phyloP scores from a whole-genome alignment of 1,140 invertebrate genomes.

The Drosophila setifemur region DNA sequence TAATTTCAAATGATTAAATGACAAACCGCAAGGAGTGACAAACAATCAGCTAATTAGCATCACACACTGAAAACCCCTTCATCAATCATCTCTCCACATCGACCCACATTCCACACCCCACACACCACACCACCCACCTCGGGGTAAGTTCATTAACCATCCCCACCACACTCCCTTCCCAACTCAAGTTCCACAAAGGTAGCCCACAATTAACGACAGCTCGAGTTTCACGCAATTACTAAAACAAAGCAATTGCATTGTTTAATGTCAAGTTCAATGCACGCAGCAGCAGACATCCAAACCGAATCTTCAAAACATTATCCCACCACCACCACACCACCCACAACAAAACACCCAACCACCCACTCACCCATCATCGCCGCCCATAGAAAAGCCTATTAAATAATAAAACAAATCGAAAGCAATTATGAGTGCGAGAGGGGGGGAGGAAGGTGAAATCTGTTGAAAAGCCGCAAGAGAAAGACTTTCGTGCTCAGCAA shows the following conservation, averaged over 20 bases:
- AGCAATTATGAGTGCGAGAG: slow-evolving; percentile 32
- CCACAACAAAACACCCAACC: slow-evolving; percentile 12
- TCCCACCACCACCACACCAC: slow-evolving; percentile 27
- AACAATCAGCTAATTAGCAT: slow-evolving; percentile 30
- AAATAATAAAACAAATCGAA: slow-evolving; percentile 69
- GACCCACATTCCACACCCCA: slow-evolving; percentile 34
- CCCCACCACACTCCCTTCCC: not conserved
- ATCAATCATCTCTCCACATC: slow-evolving; percentile 26
- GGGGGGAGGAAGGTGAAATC: not conserved
- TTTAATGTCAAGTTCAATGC: slow-evolving; percentile 77
- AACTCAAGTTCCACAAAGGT: slow-evolving; percentile 47
- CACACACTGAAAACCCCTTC: slow-evolving; percentile 3
- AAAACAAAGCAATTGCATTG: slow-evolving; percentile 68
- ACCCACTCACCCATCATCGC: slow-evolving; percentile 42
- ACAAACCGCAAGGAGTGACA: not conserved
- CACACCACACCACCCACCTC: slow-evolving; percentile 24
- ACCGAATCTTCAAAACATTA: no score
- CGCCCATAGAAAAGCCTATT: slow-evolving; percentile 53
- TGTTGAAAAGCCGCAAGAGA: slow-evolving; percentile 3
- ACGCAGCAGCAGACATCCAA: slow-evolving; percentile 49
- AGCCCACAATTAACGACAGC: slow-evolving; percentile 70
- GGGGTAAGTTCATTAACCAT: slow-evolving; percentile 47
- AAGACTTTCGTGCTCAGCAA: slow-evolving; percentile 51
- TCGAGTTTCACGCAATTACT: slow-evolving; percentile 72
- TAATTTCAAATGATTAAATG: not conserved